Conservation (phyloP, 30 jellyfish, hydroid and myxozoan genomes). For the Hydra vulgaris region DNA sequence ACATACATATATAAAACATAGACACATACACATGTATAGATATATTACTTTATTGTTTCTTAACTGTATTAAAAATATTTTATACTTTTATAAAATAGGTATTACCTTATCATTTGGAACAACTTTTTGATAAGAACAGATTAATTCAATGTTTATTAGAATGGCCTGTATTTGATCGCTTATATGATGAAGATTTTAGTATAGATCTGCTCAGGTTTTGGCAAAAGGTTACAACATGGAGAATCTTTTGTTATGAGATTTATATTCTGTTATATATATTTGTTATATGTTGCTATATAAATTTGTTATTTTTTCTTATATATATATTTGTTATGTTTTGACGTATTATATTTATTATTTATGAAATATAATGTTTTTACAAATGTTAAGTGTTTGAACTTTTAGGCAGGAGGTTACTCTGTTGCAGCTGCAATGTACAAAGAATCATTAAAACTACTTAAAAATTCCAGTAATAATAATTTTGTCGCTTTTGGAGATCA, state of each 20-base stretch:
- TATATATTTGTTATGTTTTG: no score
- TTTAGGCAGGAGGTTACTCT: conserved; percentile 88
- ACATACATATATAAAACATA: no score
- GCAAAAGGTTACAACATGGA: conserved; percentile 89
- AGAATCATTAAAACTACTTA: conserved; percentile 51
- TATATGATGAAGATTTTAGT: conserved; percentile 89
- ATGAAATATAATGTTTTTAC: no score
- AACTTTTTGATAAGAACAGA: conserved; percentile 74
- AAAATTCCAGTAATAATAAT: conserved; percentile 29
- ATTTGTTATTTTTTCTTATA: no score
- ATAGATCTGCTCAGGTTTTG: conserved; percentile 82
- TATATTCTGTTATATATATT: background rate
- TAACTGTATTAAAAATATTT: no score
- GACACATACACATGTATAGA: no score
- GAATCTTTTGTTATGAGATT: background rate
- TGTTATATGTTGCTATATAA: background rate
- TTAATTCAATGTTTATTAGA: conserved; percentile 74
- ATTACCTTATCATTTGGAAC: conserved; percentile 89
- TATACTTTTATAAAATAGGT: conserved; percentile 29
- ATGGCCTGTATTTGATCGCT: conserved; percentile 96
- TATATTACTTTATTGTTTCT: no score
- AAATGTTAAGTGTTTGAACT: no score
- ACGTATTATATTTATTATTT: no score
- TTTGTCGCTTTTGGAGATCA: conserved; percentile 66
- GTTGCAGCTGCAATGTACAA: conserved; percentile 88